A percentile compares a stretch with the other conserved stretches of the same genome.
These are phyloP conservation scores for Eulacestoma nigropectus DNA, from an alignment of 2,113 vertebrate genomes.

Conservation along the genomic window DNA sequence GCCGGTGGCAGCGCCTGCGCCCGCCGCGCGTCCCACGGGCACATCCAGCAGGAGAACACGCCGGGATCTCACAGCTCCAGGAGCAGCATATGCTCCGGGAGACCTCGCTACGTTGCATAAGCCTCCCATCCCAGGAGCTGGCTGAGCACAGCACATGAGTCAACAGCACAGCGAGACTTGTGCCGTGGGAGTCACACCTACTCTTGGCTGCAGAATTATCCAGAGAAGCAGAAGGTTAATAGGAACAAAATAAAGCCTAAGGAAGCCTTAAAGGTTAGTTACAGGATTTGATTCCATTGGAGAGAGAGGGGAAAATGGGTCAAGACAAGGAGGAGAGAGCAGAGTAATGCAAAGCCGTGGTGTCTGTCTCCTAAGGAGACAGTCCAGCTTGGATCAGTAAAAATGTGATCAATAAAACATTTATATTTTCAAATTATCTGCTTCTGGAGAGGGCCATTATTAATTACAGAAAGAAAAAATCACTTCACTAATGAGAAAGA, in stretches of 20 bases:
- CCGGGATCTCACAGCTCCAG: conserved; percentile 19
- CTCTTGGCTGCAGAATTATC: conserved; percentile 66
- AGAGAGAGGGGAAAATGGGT: conserved; percentile 47
- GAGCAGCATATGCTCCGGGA: conserved; percentile 38
- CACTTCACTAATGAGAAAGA: background rate
- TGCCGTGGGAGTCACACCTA: conserved; percentile 64
- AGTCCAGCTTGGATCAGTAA: conserved; percentile 18
- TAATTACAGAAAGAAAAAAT: conserved; percentile 7
- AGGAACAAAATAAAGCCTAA: conserved; percentile 63
- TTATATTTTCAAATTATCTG: background rate
- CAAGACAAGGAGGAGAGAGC: conserved; percentile 37
- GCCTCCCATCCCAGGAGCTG: conserved; percentile 48
- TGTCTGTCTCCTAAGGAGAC: conserved; percentile 23
- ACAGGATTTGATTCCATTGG: conserved; percentile 49
- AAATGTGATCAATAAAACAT: background rate
- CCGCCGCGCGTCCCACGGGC: background rate
- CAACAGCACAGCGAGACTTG: conserved; percentile 61
- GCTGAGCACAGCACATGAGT: conserved; percentile 57
- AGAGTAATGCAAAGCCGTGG: conserved; percentile 35
- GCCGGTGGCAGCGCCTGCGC: background rate
- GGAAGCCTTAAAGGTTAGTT: conserved; percentile 66
- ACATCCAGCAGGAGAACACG: conserved; percentile 39
- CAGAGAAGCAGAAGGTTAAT: conserved; percentile 67
- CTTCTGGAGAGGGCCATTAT: background rate
- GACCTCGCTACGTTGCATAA: conserved; percentile 59